Evolutionary conservation across 1,140 invertebrate genomes (phyloP).

Genomic region (Xylocopa sonorina): DNA sequence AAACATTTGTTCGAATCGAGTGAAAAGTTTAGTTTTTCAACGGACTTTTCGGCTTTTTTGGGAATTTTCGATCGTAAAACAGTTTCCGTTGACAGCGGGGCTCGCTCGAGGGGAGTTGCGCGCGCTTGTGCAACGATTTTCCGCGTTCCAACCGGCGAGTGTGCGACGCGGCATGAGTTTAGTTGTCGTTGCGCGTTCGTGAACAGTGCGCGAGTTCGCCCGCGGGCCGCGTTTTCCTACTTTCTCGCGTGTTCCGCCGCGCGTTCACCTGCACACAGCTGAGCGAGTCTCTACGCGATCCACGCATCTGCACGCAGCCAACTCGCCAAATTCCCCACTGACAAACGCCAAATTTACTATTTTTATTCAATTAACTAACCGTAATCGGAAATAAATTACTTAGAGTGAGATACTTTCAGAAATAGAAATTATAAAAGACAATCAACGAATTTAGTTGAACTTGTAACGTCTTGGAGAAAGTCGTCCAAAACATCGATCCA

Average conservation of each 20-base stretch:
- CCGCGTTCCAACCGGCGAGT: slow-evolving; percentile 59
- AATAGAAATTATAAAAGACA: no score
- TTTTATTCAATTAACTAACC: no score
- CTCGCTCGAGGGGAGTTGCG: slow-evolving; percentile 58
- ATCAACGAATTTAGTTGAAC: no score
- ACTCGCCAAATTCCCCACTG: background rate
- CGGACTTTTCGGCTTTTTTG: no score
- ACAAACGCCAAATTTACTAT: no score
- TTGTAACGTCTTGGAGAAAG: no score
- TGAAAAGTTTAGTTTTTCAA: no score
- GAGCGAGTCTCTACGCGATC: background rate
- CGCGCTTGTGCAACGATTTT: slow-evolving; percentile 66
- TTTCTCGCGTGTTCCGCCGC: background rate
- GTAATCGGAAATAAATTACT: no score
- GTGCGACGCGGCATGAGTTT: slow-evolving; percentile 56
- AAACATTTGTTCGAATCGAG: no score
- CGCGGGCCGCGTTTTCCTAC: background rate
- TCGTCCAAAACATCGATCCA: no score
- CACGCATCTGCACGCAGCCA: background rate
- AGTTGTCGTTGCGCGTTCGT: slow-evolving; percentile 68
- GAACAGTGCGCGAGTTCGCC: slow-evolving; percentile 45
- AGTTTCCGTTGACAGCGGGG: background rate
- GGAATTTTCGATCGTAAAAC: no score
- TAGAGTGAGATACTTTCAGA: no score
- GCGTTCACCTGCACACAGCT: slow-evolving; percentile 31